These are phyloP conservation scores for Zaprionus camerounensis DNA, from an alignment of 1,140 invertebrate species.

Conservation along the genomic window DNA sequence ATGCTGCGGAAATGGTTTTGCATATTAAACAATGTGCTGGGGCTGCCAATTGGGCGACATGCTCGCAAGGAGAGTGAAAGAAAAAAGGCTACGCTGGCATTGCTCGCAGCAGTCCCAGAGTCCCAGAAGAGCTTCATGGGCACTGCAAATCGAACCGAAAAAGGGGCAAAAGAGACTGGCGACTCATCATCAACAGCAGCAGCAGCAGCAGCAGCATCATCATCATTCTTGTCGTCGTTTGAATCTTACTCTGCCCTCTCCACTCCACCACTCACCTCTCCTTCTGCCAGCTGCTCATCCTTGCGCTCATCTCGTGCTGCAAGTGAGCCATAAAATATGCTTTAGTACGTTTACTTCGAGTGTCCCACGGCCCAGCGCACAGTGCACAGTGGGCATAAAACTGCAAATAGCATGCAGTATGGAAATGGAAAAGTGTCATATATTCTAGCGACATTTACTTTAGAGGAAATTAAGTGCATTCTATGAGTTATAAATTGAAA, in stretches of 20 bases:
- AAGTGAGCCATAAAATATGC: slow-evolving; percentile 81
- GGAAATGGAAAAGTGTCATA: not conserved
- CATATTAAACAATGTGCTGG: slow-evolving; percentile 78
- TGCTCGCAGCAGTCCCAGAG: slow-evolving; percentile 12
- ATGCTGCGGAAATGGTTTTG: slow-evolving; percentile 80
- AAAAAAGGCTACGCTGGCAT: slow-evolving; percentile 12
- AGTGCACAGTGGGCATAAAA: slow-evolving; percentile 15
- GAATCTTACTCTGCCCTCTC: not conserved
- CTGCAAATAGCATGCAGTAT: not conserved
- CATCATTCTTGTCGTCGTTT: slow-evolving; percentile 42
- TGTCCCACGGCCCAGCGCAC: slow-evolving; percentile 24
- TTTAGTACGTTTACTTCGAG: slow-evolving; percentile 56
- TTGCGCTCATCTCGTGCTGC: slow-evolving; percentile 38
- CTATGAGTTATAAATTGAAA: not conserved
- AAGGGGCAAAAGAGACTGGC: slow-evolving; percentile 17
- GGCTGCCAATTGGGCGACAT: slow-evolving; percentile 45
- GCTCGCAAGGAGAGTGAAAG: not conserved
- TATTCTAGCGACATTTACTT: not conserved
- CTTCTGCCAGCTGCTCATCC: slow-evolving; percentile 1
- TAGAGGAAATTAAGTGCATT: not conserved
- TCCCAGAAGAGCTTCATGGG: slow-evolving; percentile 37
- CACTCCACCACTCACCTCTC: too few species aligned
- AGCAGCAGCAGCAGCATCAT: slow-evolving; percentile 29
- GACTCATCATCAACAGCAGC: slow-evolving; percentile 65
- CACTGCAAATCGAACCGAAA: slow-evolving; percentile 42